Conservation (phyloP, 2,888 invertebrate genomes). For the Leucania comma region DNA sequence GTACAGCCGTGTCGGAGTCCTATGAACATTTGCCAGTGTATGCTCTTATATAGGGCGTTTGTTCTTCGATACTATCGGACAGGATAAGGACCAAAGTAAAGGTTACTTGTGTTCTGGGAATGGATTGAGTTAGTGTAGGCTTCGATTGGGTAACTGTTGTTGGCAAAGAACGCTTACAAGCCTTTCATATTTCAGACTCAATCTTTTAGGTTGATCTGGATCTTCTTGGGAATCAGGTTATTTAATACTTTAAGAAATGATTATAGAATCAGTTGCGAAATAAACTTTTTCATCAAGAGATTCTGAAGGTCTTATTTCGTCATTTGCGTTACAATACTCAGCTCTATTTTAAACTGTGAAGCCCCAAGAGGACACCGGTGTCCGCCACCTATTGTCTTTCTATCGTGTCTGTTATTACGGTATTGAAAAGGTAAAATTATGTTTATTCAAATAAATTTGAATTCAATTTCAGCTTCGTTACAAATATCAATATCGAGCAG, state of each 20-base stretch:
- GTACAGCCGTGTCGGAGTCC: constrained; percentile 74
- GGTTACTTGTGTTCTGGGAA: constrained; percentile 61
- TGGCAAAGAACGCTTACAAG: constrained; percentile 31
- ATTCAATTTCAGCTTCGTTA: constrained; percentile 41
- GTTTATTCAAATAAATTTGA: constrained; percentile 30
- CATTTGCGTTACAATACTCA: constrained; percentile 9
- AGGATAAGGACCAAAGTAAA: constrained; percentile 64
- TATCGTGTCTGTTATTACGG: too few species aligned
- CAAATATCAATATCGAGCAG: constrained; percentile 50
- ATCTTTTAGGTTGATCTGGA: constrained; percentile 37
- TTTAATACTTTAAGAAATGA: not conserved
- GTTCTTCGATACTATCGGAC: constrained; percentile 57
- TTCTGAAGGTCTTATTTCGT: not conserved
- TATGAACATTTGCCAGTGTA: constrained; percentile 64
- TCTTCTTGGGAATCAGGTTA: constrained; percentile 37
- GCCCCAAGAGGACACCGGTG: too few species aligned
- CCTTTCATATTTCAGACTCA: constrained; percentile 38
- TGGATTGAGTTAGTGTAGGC: constrained; percentile 52
- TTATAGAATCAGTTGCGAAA: not conserved
- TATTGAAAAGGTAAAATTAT: too few species aligned
- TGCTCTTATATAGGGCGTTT: constrained; percentile 54
- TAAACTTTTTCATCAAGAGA: not conserved
- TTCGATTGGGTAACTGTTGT: constrained; percentile 52
- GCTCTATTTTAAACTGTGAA: not conserved
- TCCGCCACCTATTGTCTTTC: too few species aligned